Conservation (phyloP, 2,888 invertebrate genomes). For the Caenorhabditis sulstoni region DNA sequence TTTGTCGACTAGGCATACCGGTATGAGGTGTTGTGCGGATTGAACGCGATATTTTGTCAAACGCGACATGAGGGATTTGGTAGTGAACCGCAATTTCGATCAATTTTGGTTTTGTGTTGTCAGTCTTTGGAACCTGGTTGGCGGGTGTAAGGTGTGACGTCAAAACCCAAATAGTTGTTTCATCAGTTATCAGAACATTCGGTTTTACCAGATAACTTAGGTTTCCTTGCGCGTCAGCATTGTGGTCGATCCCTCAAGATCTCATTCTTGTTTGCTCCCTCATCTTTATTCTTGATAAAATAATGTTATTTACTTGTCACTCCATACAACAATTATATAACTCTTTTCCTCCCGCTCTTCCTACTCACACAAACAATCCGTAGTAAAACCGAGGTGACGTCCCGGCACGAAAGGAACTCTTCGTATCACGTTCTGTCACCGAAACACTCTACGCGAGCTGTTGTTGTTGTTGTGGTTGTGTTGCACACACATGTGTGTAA, state of each 20-base stretch:
- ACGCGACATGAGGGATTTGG: constrained; percentile 37
- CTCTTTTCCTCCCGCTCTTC: background rate
- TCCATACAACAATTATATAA: constrained; percentile 33
- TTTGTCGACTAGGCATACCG: constrained; percentile 51
- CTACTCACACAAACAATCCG: constrained; percentile 9
- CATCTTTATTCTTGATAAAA: constrained; percentile 14
- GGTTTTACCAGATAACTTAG: background rate
- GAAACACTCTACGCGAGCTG: too few relatives aligned
- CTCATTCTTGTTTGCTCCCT: constrained; percentile 1
- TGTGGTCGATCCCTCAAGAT: background rate
- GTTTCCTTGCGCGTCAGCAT: background rate
- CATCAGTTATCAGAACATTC: background rate
- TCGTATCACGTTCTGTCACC: background rate
- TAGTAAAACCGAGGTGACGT: constrained; percentile 9
- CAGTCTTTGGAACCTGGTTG: constrained; percentile 42
- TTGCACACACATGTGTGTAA: too few relatives aligned
- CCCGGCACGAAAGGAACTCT: constrained; percentile 11
- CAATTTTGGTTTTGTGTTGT: constrained; percentile 34
- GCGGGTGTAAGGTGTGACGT: background rate
- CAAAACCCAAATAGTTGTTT: background rate
- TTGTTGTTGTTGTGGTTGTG: too few relatives aligned
- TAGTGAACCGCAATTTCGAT: constrained; percentile 14
- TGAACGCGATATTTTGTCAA: constrained; percentile 29
- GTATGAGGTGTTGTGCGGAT: constrained; percentile 41
- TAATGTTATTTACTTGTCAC: constrained; percentile 35